Evolutionary conservation across 2,113 vertebrate species (phyloP).

Genomic region (Psilopogon haemacephalus): DNA sequence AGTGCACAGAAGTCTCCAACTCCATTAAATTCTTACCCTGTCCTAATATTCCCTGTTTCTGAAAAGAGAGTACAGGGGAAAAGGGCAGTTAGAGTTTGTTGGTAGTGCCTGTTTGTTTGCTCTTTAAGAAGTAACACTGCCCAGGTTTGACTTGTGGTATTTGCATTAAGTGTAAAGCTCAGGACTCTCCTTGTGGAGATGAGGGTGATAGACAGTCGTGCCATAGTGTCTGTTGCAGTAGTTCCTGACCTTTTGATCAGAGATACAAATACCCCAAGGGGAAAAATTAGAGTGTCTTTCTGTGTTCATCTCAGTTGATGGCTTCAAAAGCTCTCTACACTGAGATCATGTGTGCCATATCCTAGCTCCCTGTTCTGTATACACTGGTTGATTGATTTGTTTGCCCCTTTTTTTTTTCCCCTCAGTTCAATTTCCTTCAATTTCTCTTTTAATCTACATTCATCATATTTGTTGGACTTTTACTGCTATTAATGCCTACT

Average conservation of each 20-base stretch:
- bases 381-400: background rate
- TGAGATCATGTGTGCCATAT: fast-evolving
- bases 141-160: background rate
- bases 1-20: fast-evolving
- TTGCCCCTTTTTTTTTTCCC: background rate
- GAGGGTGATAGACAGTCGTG: background rate
- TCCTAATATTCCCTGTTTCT: background rate
- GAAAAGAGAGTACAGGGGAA: fast-evolving
- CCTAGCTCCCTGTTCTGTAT: background rate
- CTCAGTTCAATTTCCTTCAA: background rate
- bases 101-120: background rate
- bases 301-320: background rate
- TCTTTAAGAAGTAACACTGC: background rate
- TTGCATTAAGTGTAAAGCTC: background rate
- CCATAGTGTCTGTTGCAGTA: background rate
- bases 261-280: background rate
- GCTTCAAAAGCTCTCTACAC: background rate
- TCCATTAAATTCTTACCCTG: background rate
- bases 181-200: background rate
- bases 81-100: background rate
- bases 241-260: background rate
- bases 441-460: background rate
- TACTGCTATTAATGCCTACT: background rate
- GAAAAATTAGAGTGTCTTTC: background rate
- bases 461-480: background rate